A percentile compares a stretch with the other conserved stretches of the same genome.
Conservation (phyloP, 2,797 vertebrate species). For the Mormyrops attenuatus region DNA sequence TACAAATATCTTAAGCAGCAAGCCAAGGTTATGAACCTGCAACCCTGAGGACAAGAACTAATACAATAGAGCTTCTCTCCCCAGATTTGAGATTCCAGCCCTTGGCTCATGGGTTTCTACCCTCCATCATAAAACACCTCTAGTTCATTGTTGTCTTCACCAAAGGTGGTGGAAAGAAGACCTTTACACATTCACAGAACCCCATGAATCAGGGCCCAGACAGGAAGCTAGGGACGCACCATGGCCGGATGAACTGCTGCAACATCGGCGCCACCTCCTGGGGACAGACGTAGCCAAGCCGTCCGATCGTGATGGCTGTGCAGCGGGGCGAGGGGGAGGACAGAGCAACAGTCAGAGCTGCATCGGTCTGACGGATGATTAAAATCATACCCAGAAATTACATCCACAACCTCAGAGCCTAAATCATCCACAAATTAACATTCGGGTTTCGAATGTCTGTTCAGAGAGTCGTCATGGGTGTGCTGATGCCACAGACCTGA, state of each 20-base stretch:
- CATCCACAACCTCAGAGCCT: slow-evolving; percentile 15
- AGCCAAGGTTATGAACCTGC: neutral
- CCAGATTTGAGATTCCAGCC: neutral
- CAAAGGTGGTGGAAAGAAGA: neutral
- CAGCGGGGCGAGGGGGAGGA: slow-evolving; percentile 1
- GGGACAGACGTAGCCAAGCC: slow-evolving; percentile 88
- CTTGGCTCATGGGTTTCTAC: neutral
- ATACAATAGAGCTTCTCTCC: neutral
- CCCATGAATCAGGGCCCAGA: neutral
- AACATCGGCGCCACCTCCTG: slow-evolving; percentile 91
- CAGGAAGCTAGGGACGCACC: slow-evolving; percentile 58
- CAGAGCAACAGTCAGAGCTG: slow-evolving; percentile 14
- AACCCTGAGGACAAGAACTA: neutral
- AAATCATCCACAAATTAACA: slow-evolving; percentile 16
- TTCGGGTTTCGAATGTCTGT: slow-evolving; percentile 35
- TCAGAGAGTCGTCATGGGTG: slow-evolving; percentile 12
- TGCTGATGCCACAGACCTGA: neutral
- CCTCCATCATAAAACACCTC: neutral
- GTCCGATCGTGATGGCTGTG: slow-evolving; percentile 88
- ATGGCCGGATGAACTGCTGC: slow-evolving; percentile 87
- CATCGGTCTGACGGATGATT: neutral
- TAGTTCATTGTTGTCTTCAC: neutral
- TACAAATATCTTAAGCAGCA: neutral
- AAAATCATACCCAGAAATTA: neutral
- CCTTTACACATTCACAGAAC: neutral